Base-by-base conservation (phyloP, 2,888 invertebrate species). In the Caprella mutica region DNA sequence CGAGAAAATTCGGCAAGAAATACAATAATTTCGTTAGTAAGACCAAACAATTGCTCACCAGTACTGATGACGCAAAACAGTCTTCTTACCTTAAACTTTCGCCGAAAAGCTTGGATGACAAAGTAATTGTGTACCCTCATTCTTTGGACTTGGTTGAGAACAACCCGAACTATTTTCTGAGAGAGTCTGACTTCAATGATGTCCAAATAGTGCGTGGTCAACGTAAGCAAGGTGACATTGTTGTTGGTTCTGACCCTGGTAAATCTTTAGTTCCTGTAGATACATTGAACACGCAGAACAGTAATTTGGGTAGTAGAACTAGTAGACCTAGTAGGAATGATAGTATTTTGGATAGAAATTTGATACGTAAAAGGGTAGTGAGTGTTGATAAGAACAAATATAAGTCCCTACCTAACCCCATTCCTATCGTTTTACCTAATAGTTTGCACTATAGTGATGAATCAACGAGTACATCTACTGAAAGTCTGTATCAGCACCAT, bases 121-220 rank as follows among this genome's bases (percentile, higher is more conserved):
- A n/a, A 12, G 48, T 48, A 4, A 48, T 30, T 26, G 29, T 19
- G 9, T 48, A 48, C 30, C 48, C 48, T n/a, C 29, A 48, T 27
- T 48, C 30, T 48, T 30, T 30, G 2, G 48, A 48, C 5, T 48
- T 48, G 48, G 48, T 48, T n/a, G 48, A 48, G 30, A 48, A 27
- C n/a, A 27, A 48, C 30, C 24, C 8, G 30, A 30, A 48, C 21
- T 48, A 48, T 30, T 48, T 48, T n/a, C 26, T 48, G 48, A 30
- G 48, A 19, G 48, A 30, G 30, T 27, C 26, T 19, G 48, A 21
- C 1, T 48, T 30, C 30, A 27, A 48, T 30, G 30, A 27, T 5
- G 48, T 48, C 48, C 29, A 48, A 48, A n/a, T n/a, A n/a, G 30
- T 48, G 2, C 19, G 48, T 24, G 21, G 29, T n/a, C 23, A 30